Base-by-base conservation (phyloP, 2,113 vertebrate genomes). In the Gymnorhina tibicen region DNA sequence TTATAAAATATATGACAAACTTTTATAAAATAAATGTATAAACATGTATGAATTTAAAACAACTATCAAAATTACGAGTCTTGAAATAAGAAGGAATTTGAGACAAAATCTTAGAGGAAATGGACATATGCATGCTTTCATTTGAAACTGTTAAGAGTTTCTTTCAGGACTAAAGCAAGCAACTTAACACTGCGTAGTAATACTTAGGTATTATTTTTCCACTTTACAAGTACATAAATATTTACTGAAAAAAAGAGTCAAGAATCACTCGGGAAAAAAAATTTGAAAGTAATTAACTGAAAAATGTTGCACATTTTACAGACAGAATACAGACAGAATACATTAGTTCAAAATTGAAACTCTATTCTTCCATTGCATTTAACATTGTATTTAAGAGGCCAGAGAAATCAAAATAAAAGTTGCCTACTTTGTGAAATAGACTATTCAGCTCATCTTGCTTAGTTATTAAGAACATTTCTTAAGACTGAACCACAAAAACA, bases 121-220 rank as follows among this genome's bases (percentile, higher is more conserved):
- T 23, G 28, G 27, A 89, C 10, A 11, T 23, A 37, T 22, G 10
- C 9, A 5, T 47, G 27, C 37, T 53, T 81, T 47, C 24, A 69
- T n/a, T 17, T 56, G 17, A 44, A 72, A 68, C 52, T 63, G 56
- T 63, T n/a, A 18, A 18, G 6, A 67, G 49, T 13, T 94, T 59
- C 53, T 91, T 93, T 35, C n/a, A 75, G 42, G 83, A 85, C 22
- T 76, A 89, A 96, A 94, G 88, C 78, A 83, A 58, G 85, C 50
- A 52, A 32, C 49, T 37, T 83, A 44, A 60, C 2, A 90, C 32
- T 81, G 66, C 50, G 7, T 11, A 79, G 80, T 26, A 90, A n/a
- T 59, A 84, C 72, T 96, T 64, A 83, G 49, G 13, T 81, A 69
- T 52, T 66, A 24, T 91, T 93, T 77, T 95, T 72, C 35, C 22